phyloP scores from a whole-genome alignment of 1,140 invertebrate species.

The Drosophila chauvacae region DNA sequence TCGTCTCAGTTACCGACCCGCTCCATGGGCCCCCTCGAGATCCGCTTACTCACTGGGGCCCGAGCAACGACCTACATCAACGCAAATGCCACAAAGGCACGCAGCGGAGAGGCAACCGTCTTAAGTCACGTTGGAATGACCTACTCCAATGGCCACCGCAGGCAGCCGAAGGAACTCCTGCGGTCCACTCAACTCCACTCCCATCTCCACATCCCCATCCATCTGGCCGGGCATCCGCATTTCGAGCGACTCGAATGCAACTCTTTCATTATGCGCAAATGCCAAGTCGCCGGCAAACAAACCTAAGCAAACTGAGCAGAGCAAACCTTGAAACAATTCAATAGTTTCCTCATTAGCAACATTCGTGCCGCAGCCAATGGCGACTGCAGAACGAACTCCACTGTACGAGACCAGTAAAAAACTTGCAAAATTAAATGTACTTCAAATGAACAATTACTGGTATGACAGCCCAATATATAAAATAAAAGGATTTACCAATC shows the following conservation, averaged over 20 bases:
- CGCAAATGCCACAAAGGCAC: constrained; percentile 62
- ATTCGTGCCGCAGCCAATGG: constrained; percentile 21
- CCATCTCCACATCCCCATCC: constrained; percentile 25
- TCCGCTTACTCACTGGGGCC: constrained; percentile 19
- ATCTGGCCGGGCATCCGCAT: constrained; percentile 27
- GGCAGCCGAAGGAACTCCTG: constrained; percentile 10
- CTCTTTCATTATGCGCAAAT: constrained; percentile 79
- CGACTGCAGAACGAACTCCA: constrained; percentile 18
- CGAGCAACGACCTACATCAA: constrained; percentile 77
- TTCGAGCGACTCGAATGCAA: constrained; percentile 64
- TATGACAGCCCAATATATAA: neutral
- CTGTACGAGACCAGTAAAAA: neutral
- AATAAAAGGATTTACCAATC: too few relatives aligned
- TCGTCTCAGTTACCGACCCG: constrained; percentile 48
- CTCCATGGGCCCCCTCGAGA: constrained; percentile 12
- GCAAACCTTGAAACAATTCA: constrained; percentile 82
- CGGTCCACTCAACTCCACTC: constrained; percentile 18
- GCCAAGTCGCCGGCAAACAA: constrained; percentile 65
- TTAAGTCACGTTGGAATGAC: constrained; percentile 68
- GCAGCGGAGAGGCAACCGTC: constrained; percentile 53
- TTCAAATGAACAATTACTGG: too few relatives aligned
- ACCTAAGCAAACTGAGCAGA: constrained; percentile 72
- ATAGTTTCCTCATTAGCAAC: constrained; percentile 77
- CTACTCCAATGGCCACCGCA: constrained; percentile 56
- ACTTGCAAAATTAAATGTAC: neutral